Evolutionary conservation across 1,140 invertebrate genomes (phyloP), one percentile per base, ranked within the genome.

Genomic region (Popillia japonica): DNA sequence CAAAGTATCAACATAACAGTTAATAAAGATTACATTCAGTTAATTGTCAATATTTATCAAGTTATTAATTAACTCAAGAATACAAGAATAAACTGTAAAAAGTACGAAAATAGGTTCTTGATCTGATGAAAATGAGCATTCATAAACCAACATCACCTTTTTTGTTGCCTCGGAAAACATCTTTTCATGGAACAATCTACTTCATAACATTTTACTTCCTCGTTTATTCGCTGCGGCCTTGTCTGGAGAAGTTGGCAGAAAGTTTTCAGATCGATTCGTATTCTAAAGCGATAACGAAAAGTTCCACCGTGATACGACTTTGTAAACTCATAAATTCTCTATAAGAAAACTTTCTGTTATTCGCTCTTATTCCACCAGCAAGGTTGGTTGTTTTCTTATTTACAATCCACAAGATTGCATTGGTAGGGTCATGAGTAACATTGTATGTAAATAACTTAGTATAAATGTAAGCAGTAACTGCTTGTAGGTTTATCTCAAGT

Each of bases 321-420:
- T 68, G 61, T 68, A 68, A 68, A 68, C 61, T 68, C 61, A 68
- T 68, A 68, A 68, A 68, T 68, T 68, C 27, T 34, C 61, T 27
- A 68, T 68, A 68, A 68, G 61, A 27, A 34, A 68, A 68, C 61
- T 68, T 68, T 68, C 61, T 22, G 61, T 20, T 34, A 9, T 11
- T 68, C 48, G 6, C 17, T 55, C 48, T 34, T 17, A 68, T 22
- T 68, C 22, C 6, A 27, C 20, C 10, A 22, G 22, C 23, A 22
- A 68, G 20, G 27, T 34, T 68, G 10, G 17, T 68, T 68, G 17
- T 17, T 55, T 55, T 68, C 61, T 23, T 68, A 27, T 27, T 34
- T n/a, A 11, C 17, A 10, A 68, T 27, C 61, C 17, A 68, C 11
- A 10, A 34, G 61, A 68, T 68, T 68, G 61, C 20, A 27, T 68